Percentiles rank a stretch among this genome's conserved stretches.
Conservation (phyloP, 2,888 invertebrate genomes). For the Napeogenes inachia region DNA sequence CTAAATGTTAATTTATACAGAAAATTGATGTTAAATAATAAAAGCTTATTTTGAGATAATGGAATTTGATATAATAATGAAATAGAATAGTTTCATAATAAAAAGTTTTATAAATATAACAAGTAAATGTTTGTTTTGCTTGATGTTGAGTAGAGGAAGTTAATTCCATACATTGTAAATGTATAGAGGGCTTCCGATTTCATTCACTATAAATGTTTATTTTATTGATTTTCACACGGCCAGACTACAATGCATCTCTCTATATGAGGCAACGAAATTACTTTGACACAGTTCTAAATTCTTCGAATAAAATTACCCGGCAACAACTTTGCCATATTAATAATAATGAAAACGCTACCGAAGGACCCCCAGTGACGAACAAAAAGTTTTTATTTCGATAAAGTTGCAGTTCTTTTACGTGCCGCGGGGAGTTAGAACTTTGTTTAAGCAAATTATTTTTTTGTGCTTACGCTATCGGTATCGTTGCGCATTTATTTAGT, state of each 20-base stretch:
- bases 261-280: constrained; percentile 43
- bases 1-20: constrained; percentile 10
- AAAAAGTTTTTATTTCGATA: constrained; percentile 62
- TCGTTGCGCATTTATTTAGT: constrained; percentile 54
- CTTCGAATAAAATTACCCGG: constrained; percentile 55
- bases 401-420: constrained; percentile 55
- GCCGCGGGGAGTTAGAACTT: constrained; percentile 52
- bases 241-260: constrained; percentile 54
- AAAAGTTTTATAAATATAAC: too few relatives aligned
- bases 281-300: constrained; percentile 58
- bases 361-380: constrained; percentile 55
- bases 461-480: constrained; percentile 41
- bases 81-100: too few relatives aligned
- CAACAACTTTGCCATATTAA: constrained; percentile 67
- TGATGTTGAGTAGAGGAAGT: constrained; percentile 22
- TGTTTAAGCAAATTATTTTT: constrained; percentile 47
- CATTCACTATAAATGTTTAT: constrained; percentile 66
- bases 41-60: too few relatives aligned
- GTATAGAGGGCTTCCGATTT: constrained; percentile 35
- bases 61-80: too few relatives aligned
- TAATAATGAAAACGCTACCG: constrained; percentile 63
- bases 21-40: neutral
- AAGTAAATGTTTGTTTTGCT: constrained; percentile 19
- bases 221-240: constrained; percentile 75
- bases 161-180: constrained; percentile 26